Evolutionary conservation across 2,113 vertebrate genomes (phyloP).

Genomic region (Myrmecobius fasciatus): DNA sequence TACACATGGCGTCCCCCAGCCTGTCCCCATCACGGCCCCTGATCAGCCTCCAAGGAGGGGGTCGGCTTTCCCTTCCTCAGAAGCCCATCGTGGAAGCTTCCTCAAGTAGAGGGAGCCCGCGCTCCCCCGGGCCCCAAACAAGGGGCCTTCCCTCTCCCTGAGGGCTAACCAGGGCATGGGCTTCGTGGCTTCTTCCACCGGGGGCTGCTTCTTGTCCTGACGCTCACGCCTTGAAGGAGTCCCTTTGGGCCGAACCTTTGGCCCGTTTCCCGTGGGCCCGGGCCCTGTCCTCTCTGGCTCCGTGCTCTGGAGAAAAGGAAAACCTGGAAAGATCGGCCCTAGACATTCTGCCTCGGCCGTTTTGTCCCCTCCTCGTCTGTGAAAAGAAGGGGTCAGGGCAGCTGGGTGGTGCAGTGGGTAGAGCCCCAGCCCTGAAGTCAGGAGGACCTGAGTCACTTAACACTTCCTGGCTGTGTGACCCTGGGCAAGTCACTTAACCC

Average conservation of each 20-base stretch:
- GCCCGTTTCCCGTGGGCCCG: not conserved
- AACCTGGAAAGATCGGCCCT: too few species aligned
- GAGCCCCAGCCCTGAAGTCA: too few species aligned
- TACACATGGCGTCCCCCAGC: not conserved
- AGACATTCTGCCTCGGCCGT: not conserved
- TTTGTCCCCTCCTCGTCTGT: not conserved
- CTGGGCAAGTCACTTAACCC: too few species aligned
- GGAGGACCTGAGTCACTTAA: too few species aligned
- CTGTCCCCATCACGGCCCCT: too few species aligned
- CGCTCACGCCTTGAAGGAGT: not conserved
- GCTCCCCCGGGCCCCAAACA: not conserved
- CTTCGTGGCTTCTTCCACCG: not conserved
- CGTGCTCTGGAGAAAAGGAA: not conserved
- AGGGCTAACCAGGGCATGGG: not conserved
- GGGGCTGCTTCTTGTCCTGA: not conserved
- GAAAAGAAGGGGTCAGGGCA: not conserved
- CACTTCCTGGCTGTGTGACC: too few species aligned
- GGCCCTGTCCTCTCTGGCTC: not conserved
- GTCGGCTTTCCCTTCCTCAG: not conserved
- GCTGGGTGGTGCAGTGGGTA: too few species aligned
- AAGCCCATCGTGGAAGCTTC: not conserved
- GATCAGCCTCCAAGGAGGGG: too few species aligned
- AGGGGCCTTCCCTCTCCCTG: not conserved
- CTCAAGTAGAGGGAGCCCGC: too few species aligned
- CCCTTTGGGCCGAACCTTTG: not conserved